Evolutionary conservation across 2,113 vertebrate species (phyloP).

Genomic region (Tetrax tetrax): DNA sequence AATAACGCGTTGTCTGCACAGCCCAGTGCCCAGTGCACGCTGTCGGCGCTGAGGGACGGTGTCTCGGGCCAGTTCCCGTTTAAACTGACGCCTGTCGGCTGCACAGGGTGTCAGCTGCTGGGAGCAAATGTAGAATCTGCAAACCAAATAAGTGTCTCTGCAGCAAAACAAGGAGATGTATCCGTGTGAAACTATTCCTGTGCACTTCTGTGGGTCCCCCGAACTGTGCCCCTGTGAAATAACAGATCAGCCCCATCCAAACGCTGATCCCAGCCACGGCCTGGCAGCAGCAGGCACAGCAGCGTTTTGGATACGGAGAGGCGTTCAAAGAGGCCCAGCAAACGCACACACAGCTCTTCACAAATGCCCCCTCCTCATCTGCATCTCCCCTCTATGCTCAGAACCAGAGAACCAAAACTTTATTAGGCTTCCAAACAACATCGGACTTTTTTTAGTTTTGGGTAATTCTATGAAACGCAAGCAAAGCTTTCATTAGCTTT

Average conservation of each 20-base stretch:
- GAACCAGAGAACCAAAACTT: background rate
- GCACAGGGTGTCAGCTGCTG: background rate
- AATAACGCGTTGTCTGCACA: background rate
- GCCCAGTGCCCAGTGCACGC: background rate
- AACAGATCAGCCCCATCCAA: fast-evolving
- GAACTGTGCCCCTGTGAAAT: background rate
- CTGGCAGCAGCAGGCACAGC: background rate
- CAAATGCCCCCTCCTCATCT: background rate
- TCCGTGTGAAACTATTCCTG: background rate
- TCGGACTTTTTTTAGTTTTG: too few species aligned
- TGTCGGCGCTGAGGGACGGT: fast-evolving
- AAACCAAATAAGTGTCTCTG: background rate
- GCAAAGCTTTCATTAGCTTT: background rate
- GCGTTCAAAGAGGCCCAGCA: background rate
- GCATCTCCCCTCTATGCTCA: background rate
- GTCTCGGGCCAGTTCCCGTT: background rate
- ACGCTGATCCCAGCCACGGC: fast-evolving
- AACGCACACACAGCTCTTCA: fast-evolving
- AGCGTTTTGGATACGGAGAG: fast-evolving
- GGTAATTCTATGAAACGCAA: background rate
- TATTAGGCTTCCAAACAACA: background rate
- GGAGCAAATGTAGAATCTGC: background rate
- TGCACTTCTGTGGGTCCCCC: too few species aligned
- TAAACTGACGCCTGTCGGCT: background rate
- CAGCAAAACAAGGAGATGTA: background rate